These are phyloP conservation scores for Tetrapedia diversipes DNA, from an alignment of 2,888 invertebrate genomes.

Conservation along the genomic window DNA sequence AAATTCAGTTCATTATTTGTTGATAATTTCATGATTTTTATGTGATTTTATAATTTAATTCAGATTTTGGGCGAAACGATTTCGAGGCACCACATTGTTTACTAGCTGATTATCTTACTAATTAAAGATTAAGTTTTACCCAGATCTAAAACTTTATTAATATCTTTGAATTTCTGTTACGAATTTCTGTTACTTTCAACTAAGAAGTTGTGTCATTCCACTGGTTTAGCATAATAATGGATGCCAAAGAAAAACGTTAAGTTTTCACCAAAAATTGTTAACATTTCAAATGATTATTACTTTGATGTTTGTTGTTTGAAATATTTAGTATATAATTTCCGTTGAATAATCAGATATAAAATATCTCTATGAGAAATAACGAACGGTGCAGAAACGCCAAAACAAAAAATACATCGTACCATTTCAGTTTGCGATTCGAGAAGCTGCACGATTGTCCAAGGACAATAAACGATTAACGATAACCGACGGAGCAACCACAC, in stretches of 20 bases:
- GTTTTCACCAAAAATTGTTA: conserved; percentile 49
- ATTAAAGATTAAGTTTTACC: too few relatives aligned
- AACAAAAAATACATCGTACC: background rate
- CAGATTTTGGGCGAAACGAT: too few relatives aligned
- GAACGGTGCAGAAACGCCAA: background rate
- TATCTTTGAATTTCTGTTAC: background rate
- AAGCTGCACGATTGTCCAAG: conserved; percentile 23
- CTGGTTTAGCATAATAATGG: conserved; percentile 28
- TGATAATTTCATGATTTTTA: background rate
- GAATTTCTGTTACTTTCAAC: background rate
- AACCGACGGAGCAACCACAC: conserved; percentile 7
- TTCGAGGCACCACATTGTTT: background rate
- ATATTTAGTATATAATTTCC: conserved; percentile 41
- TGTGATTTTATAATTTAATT: background rate
- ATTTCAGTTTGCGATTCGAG: conserved; percentile 17
- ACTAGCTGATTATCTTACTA: background rate
- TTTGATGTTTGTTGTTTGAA: conserved; percentile 42
- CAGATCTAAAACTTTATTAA: background rate
- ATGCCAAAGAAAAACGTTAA: conserved; percentile 52
- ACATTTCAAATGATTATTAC: conserved; percentile 46
- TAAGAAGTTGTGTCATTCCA: conserved; percentile 33
- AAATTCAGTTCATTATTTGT: background rate
- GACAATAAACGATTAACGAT: conserved; percentile 31
- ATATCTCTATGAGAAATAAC: background rate
- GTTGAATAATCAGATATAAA: conserved; percentile 27